These are phyloP conservation scores for Nasonia oneida DNA, from an alignment of 2,888 invertebrate species.

Conservation along the genomic window DNA sequence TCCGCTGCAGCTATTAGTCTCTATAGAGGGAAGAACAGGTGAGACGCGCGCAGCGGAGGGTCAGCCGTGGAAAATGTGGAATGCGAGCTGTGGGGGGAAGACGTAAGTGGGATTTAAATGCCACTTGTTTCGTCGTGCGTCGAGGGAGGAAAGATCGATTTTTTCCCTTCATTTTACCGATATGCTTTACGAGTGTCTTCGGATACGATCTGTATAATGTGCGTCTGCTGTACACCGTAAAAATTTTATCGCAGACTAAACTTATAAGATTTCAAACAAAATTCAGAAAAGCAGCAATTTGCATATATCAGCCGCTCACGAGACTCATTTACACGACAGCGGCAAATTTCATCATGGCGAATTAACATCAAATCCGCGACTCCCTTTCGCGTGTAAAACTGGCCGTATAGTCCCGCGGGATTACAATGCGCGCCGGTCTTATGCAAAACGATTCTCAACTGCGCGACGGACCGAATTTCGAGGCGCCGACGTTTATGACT, in stretches of 20 bases:
- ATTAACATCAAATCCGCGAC: slow-evolving; percentile 39
- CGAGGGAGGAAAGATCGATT: not conserved
- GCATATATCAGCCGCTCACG: not conserved
- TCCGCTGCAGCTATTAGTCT: not conserved
- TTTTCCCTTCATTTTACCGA: no score
- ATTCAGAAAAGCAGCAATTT: not conserved
- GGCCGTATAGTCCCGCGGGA: slow-evolving; percentile 47
- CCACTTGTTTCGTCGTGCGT: not conserved
- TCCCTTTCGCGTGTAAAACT: slow-evolving; percentile 22
- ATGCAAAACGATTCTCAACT: slow-evolving; percentile 64
- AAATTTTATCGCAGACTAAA: no score
- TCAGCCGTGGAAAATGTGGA: slow-evolving; percentile 24
- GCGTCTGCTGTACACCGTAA: not conserved
- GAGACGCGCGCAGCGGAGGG: slow-evolving; percentile 5
- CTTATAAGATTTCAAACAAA: no score
- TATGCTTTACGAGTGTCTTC: not conserved
- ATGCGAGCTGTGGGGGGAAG: not conserved
- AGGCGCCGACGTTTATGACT: not conserved
- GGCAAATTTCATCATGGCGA: slow-evolving; percentile 21
- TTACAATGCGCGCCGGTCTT: slow-evolving; percentile 65
- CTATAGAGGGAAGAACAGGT: not conserved
- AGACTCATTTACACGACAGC: slow-evolving; percentile 1
- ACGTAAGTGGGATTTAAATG: slow-evolving; percentile 33
- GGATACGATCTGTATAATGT: not conserved
- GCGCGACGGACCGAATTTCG: slow-evolving; percentile 36